These are phyloP conservation scores for Cynocephalus volans DNA, from an alignment of 2,113 vertebrate genomes.

Conservation along the genomic window DNA sequence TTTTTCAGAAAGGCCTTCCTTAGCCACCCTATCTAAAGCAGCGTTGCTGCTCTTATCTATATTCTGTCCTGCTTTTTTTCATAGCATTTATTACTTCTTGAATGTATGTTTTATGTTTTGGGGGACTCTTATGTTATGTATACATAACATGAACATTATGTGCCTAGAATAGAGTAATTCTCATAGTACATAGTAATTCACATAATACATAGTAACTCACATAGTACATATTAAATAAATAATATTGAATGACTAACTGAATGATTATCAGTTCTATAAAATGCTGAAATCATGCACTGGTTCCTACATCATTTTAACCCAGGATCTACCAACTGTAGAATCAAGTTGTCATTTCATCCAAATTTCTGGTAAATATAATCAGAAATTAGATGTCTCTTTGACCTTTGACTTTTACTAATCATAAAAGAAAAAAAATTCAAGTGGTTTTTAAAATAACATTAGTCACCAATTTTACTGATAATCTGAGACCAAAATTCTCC, in stretches of 20 bases:
- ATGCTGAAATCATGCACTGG: neutral
- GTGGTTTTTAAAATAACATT: neutral
- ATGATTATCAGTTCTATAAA: neutral
- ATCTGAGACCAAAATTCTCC: neutral
- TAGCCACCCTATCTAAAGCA: neutral
- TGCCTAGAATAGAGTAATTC: too few relatives aligned
- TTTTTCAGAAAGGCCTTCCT: neutral
- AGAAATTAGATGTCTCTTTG: neutral
- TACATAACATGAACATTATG: too few relatives aligned
- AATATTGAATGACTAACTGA: neutral
- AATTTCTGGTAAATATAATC: neutral
- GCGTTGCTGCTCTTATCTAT: neutral
- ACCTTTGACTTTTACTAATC: neutral
- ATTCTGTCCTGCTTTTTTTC: neutral
- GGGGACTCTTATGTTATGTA: neutral
- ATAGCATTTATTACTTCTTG: neutral
- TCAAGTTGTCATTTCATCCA: neutral
- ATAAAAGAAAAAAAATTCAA: constrained; percentile 2
- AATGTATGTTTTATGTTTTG: neutral
- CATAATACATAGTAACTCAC: too few relatives aligned
- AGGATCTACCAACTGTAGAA: neutral
- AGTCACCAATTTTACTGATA: neutral
- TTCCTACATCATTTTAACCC: neutral
- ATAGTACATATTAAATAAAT: neutral
- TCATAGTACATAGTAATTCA: too few relatives aligned